Base-by-base conservation (phyloP, 2,888 invertebrate species). In the Platycnemis pennipes region DNA sequence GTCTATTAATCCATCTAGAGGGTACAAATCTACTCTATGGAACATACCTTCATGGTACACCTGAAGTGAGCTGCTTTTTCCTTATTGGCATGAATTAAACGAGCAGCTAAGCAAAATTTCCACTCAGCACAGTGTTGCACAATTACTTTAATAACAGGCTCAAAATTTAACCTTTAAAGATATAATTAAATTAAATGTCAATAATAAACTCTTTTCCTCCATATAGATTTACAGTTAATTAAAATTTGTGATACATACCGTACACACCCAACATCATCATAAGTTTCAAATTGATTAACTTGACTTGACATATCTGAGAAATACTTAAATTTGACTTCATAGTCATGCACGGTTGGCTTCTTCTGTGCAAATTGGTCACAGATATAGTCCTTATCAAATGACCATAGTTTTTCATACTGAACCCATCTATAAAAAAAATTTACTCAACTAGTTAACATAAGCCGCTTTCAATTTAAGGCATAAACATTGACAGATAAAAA, bases 311-410 rank as follows among this genome's bases (percentile, higher is more conserved):
- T 98, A 95, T 98, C 97, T 95, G 98, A 97, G 96, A 98, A 99
- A 96, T 98, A 98, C 96, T 98, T 98, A 95, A 99, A 98, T 96
- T 98, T 98, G 95, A 99, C 98, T 95, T 99, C 99, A 96, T 98
- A 98, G 95, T 97, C 97, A 77, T 97, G 96, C 11, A 98, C 97
- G 8, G 97, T 97, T 11, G 97, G 97, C 95, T 97, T 97, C 95
- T 97, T 98, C 88, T 97, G 97, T 0, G 98, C 97, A 96, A 99
- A 99, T 96, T 98, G 98, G 95, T 98, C 98, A 95, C 98, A 98
- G 2, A 98, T 97, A 19, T 97, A 96, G 94, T 97, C 96, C 96
- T 98, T 98, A 96, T 98, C 98, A 95, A 97, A 98, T 0, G 97
- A 97, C 98, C 98, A 99, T 26, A 99, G 96, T 95, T 97, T 98